A percentile compares a stretch with the other conserved stretches of the same genome.
These are phyloP conservation scores for Pemphredon lugubris DNA, from an alignment of 2,888 invertebrate genomes.

Conservation along the genomic window DNA sequence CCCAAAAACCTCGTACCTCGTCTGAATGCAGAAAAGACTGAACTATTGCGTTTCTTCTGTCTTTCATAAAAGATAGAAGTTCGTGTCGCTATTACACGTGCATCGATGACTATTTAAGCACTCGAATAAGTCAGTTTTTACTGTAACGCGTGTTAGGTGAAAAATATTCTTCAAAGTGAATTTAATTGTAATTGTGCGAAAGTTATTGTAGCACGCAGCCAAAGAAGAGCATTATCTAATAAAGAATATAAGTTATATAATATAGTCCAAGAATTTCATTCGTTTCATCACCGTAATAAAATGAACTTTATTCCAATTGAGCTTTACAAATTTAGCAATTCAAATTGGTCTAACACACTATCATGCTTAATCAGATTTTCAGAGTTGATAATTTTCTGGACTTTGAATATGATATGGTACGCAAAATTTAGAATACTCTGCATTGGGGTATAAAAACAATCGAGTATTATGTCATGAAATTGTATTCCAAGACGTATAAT, in stretches of 20 bases:
- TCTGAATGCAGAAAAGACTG: slow-evolving; percentile 42
- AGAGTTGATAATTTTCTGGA: too few species aligned
- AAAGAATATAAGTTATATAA: slow-evolving; percentile 46
- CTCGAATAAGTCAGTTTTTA: slow-evolving; percentile 7
- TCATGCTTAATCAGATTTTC: too few species aligned
- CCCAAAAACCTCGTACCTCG: slow-evolving; percentile 6
- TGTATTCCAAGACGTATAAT: not conserved
- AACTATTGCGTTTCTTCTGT: slow-evolving; percentile 13
- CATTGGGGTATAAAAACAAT: too few species aligned
- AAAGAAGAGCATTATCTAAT: slow-evolving; percentile 44
- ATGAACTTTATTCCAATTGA: too few species aligned
- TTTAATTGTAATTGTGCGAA: slow-evolving; percentile 14
- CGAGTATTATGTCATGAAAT: too few species aligned
- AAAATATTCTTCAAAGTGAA: slow-evolving; percentile 8
- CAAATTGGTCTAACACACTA: too few species aligned
- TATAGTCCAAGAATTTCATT: slow-evolving; percentile 11
- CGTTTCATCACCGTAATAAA: slow-evolving; percentile 18
- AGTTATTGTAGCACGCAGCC: slow-evolving; percentile 41
- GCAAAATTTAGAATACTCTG: too few species aligned
- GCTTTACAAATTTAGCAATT: too few species aligned
- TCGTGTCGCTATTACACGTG: not conserved
- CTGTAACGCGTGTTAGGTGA: slow-evolving; percentile 23
- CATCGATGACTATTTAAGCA: slow-evolving; percentile 33
- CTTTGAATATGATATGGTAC: too few species aligned
- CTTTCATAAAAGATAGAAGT: slow-evolving; percentile 3